These are phyloP conservation scores for Phyllostomus hastatus DNA, from an alignment of 2,113 vertebrate species.

Conservation along the genomic window DNA sequence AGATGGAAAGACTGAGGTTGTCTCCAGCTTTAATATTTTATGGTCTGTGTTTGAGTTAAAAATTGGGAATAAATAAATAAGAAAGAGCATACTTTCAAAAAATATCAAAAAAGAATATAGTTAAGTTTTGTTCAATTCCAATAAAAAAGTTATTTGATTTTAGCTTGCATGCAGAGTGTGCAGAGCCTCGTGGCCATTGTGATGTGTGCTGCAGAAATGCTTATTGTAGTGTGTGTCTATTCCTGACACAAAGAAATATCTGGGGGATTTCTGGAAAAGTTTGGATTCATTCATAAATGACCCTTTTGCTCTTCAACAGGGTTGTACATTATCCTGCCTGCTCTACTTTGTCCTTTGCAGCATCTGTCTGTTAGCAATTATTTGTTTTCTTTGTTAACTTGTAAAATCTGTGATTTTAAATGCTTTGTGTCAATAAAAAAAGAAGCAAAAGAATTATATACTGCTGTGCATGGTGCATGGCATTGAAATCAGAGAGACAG, in stretches of 20 bases:
- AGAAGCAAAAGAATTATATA: not conserved
- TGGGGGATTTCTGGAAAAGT: not conserved
- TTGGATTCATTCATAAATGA: not conserved
- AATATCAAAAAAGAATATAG: not conserved
- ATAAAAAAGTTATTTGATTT: not conserved
- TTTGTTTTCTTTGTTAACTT: constrained; percentile 21
- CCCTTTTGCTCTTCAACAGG: not conserved
- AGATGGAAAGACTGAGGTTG: not conserved
- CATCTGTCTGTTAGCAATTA: constrained; percentile 14
- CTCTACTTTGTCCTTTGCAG: not conserved
- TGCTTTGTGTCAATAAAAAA: not conserved
- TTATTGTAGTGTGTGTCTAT: not conserved
- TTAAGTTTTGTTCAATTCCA: not conserved
- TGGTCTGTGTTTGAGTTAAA: not conserved
- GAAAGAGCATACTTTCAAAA: not conserved
- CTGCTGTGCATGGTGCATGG: not conserved
- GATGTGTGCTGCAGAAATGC: not conserved
- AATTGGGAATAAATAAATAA: not conserved
- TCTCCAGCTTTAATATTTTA: not conserved
- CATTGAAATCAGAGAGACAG: not conserved
- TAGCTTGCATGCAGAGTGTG: not conserved
- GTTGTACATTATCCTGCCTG: not conserved
- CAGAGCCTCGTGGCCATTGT: not conserved
- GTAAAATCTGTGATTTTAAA: not conserved
- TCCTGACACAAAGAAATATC: not conserved